These are phyloP conservation scores for Sinocyclocheilus maitianheensis DNA, from an alignment of 2,113 vertebrate species.

Conservation along the genomic window DNA sequence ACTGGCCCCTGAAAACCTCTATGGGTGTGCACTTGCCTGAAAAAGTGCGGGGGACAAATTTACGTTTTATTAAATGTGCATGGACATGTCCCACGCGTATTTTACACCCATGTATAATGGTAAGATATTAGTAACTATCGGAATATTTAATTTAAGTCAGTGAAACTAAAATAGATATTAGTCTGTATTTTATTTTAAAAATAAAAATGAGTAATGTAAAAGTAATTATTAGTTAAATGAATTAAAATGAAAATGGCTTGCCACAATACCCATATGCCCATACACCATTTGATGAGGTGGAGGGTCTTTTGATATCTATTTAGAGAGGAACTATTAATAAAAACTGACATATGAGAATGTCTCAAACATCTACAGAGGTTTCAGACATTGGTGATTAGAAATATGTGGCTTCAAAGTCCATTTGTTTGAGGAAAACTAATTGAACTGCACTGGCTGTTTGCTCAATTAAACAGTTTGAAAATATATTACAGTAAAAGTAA, in stretches of 20 bases:
- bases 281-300: not conserved
- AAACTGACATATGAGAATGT: constrained; percentile 3
- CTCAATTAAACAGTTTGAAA: not conserved
- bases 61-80: no score
- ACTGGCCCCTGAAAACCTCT: no score
- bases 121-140: not conserved
- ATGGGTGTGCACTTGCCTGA: no score
- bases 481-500: not conserved
- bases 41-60: no score
- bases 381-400: not conserved
- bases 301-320: not conserved
- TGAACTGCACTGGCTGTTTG: not conserved
- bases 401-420: not conserved
- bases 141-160: not conserved
- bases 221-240: not conserved
- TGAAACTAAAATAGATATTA: not conserved
- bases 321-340: not conserved
- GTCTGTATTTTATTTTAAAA: not conserved
- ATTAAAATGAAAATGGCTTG: not conserved
- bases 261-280: not conserved
- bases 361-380: not conserved
- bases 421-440: not conserved
- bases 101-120: not conserved
- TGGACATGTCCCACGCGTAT: no score
- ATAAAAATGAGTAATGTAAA: not conserved